Base-by-base conservation (phyloP, 2,888 invertebrate species). In the Amphimallon solstitiale region DNA sequence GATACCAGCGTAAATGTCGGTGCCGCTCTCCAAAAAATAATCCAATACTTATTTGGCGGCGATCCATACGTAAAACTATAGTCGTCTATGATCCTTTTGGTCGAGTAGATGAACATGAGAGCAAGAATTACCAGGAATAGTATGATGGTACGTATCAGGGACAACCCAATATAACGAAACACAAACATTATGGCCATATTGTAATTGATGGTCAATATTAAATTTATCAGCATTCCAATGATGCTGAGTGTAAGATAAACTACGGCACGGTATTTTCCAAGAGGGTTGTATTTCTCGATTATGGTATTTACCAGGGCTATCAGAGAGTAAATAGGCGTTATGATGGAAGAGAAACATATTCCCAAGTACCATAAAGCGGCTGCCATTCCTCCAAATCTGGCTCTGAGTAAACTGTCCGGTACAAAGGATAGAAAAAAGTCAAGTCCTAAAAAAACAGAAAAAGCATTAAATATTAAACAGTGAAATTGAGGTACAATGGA, bases 31-130 rank as follows among this genome's bases (percentile, higher is more conserved):
- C 70, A 70, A 10, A 51, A 49, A 12, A 51, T 49, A 10, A 67
- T 45, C 70, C 70, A 70, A 12, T 56, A 69, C 19, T 46, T 49
- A n/a, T 46, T 21, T 1, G 65, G 63, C 3, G 66, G 66, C 5
- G 15, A 19, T 2, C 68, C 70, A 37, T 69, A 69, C 10, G 63
- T 65, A 46, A 69, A 70, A 12, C 63, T 68, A 51, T 69, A 70
- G 46, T 70, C 70, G 38, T 65, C 66, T n/a, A 68, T 40, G 21
- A 70, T 65, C 19, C 69, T 66, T 15, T 65, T 46, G 0, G 63
- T 63, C 1, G 70, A 67, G 59, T 69, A 70, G 38, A 70, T 66
- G 19, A 69, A 70, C 29, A 65, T 52, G 3, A 70, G 35, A 7
- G 70, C 65, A 46, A 66, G 48, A 19, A 54, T 66, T 2, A 59